Conservation (phyloP, 2,888 invertebrate species). For the Athalia rosae region DNA sequence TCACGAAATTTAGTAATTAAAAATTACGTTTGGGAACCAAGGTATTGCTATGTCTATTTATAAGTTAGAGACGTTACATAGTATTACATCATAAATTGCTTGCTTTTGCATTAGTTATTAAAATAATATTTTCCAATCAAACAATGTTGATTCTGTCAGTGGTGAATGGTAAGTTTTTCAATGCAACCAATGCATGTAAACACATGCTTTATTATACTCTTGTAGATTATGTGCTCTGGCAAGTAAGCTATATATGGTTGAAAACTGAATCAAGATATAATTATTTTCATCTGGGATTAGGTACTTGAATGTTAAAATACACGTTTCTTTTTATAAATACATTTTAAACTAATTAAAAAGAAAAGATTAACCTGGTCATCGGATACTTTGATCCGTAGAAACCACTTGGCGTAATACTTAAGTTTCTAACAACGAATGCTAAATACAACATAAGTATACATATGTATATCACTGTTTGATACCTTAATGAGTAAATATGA, state of each 20-base stretch:
- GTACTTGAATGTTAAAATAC: conserved; percentile 15
- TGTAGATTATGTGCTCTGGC: conserved; percentile 14
- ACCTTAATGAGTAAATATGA: conserved; percentile 38
- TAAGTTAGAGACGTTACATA: conserved; percentile 58
- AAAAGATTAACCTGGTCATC: conserved; percentile 2
- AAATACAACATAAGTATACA: conserved; percentile 39
- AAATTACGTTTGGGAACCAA: conserved; percentile 64
- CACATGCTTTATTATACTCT: not conserved
- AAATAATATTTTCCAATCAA: conserved; percentile 23
- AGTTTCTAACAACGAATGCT: conserved; percentile 38
- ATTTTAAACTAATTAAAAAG: conserved; percentile 1
- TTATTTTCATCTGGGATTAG: conserved; percentile 12
- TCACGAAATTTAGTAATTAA: conserved; percentile 50
- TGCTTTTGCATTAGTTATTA: conserved; percentile 7
- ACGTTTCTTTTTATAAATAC: not conserved
- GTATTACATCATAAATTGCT: conserved; percentile 44
- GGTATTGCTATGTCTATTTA: conserved; percentile 57
- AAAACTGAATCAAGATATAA: not conserved
- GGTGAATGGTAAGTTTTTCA: conserved; percentile 10
- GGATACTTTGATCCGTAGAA: conserved; percentile 18
- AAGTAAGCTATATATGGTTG: conserved; percentile 2
- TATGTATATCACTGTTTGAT: conserved; percentile 40
- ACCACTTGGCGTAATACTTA: conserved; percentile 35
- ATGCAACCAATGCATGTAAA: not conserved
- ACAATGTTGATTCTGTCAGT: conserved; percentile 16